Evolutionary conservation across 2,797 vertebrate species (phyloP).

Genomic region (Acrocephalus scirpaceus): DNA sequence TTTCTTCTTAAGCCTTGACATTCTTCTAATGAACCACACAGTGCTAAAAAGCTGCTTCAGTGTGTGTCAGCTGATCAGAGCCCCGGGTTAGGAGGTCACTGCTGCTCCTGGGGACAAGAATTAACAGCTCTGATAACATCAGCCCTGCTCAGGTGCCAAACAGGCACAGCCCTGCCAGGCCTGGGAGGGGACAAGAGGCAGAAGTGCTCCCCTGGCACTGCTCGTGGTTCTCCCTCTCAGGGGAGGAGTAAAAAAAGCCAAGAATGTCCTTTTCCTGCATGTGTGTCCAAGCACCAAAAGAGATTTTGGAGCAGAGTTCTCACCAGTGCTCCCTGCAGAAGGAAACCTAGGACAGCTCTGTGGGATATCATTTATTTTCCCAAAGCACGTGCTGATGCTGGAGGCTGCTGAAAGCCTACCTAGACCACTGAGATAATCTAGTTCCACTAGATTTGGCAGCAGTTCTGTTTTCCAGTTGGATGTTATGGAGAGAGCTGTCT

Average conservation of each 20-base stretch:
- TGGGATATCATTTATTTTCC: rapidly evolving
- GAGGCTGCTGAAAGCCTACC: background rate
- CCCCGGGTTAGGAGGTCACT: background rate
- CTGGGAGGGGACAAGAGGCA: background rate
- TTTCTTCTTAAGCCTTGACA: background rate
- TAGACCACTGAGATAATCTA: background rate
- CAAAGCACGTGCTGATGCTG: background rate
- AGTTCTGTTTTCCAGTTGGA: background rate
- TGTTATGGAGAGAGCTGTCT: background rate
- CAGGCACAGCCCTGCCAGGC: background rate
- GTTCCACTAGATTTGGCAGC: background rate
- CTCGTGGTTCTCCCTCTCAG: background rate
- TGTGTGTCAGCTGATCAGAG: background rate
- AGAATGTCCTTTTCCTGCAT: background rate
- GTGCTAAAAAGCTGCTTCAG: background rate
- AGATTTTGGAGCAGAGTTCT: background rate
- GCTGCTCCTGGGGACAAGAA: background rate
- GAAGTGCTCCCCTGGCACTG: background rate
- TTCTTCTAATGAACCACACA: background rate
- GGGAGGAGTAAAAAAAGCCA: background rate
- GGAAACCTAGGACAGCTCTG: background rate
- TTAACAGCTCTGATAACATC: background rate
- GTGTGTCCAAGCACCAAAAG: background rate
- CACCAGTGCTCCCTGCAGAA: background rate
- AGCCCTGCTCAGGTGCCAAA: background rate